Evolutionary conservation across 2,888 invertebrate genomes (phyloP).

Genomic region (Dione vanillae): DNA sequence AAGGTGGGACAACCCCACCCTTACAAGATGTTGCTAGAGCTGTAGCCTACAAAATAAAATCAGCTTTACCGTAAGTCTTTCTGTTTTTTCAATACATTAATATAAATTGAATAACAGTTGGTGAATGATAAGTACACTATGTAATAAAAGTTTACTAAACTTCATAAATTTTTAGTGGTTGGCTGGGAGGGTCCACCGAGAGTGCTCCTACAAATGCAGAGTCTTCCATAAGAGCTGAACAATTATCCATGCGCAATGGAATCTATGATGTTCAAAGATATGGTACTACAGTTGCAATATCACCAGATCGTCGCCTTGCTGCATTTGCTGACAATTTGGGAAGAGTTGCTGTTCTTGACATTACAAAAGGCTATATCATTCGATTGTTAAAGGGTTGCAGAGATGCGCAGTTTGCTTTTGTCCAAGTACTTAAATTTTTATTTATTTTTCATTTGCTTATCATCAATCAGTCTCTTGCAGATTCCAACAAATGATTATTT

Average conservation of each 20-base stretch:
- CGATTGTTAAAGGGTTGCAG: conserved; percentile 98
- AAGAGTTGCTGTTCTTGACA: conserved; percentile 93
- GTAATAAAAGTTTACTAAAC: too few species aligned
- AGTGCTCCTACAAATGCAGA: conserved; percentile 63
- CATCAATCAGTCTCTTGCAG: too few species aligned
- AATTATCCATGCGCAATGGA: conserved; percentile 91
- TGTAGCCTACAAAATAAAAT: conserved; percentile 94
- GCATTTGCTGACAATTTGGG: conserved; percentile 94
- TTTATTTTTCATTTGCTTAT: not conserved
- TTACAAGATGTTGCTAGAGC: conserved; percentile 96
- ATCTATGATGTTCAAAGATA: conserved; percentile 91
- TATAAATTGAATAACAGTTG: too few species aligned
- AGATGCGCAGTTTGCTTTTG: conserved; percentile 97
- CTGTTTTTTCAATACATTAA: too few species aligned
- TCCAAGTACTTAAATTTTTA: conserved; percentile 85
- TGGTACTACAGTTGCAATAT: conserved; percentile 88
- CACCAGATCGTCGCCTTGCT: conserved; percentile 91
- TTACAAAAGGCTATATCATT: conserved; percentile 90
- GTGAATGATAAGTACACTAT: too few species aligned
- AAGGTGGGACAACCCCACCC: conserved; percentile 91
- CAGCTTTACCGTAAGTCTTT: conserved; percentile 89
- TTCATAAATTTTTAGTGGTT: conserved; percentile 60
- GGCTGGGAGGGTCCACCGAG: conserved; percentile 71
- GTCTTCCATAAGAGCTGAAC: conserved; percentile 86
- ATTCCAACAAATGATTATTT: too few species aligned